Conservation (phyloP, 2,888 invertebrate genomes). For the Parnassius smintheus region DNA sequence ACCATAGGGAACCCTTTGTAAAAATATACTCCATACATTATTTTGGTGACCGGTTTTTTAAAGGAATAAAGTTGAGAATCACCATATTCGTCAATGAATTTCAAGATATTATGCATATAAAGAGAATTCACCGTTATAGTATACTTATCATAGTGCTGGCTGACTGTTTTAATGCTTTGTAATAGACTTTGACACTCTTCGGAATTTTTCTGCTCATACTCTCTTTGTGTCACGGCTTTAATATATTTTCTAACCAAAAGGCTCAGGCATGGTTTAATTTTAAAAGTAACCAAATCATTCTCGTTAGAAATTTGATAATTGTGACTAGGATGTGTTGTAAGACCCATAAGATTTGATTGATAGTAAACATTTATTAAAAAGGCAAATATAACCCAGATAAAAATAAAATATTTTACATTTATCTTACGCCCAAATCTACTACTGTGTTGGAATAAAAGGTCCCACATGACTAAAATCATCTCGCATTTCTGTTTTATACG, state of each 20-base stretch:
- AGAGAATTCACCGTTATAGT: conserved; percentile 41
- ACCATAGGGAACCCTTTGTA: conserved; percentile 33
- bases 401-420: conserved; percentile 37
- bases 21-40: conserved; percentile 27
- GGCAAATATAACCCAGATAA: conserved; percentile 52
- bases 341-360: conserved; percentile 46
- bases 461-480: conserved; percentile 42
- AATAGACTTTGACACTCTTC: conserved; percentile 34
- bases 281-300: conserved; percentile 35
- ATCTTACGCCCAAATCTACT: conserved; percentile 32
- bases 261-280: conserved; percentile 51
- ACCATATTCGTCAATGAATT: conserved; percentile 43
- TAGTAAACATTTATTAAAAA: conserved; percentile 48
- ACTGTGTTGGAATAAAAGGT: conserved; percentile 42
- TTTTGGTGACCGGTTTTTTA: conserved; percentile 26
- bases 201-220: conserved; percentile 15
- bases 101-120: conserved; percentile 41
- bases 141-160: conserved; percentile 39
- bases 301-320: conserved; percentile 47
- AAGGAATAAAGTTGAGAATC: conserved; percentile 33
- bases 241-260: conserved; percentile 32
- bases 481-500: conserved; percentile 36
- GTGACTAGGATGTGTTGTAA: conserved; percentile 42
- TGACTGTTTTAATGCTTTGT: conserved; percentile 43
- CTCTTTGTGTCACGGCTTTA: conserved; percentile 31